Evolutionary conservation across 2,797 vertebrate genomes (phyloP).

Genomic region (Merluccius polli): DNA sequence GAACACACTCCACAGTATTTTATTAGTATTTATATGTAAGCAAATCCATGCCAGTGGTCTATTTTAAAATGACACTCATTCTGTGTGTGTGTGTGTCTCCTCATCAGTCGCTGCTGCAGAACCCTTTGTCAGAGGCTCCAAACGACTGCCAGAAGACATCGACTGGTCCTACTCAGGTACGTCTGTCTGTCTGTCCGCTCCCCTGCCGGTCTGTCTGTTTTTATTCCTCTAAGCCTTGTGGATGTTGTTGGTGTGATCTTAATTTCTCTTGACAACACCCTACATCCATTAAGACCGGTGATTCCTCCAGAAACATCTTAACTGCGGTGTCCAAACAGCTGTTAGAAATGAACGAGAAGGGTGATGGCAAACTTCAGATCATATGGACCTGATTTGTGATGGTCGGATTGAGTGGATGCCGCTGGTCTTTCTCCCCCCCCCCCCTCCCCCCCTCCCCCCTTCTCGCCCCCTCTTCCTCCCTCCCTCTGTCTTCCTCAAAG

Average conservation of each 20-base stretch:
- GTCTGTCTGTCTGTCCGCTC: conserved; percentile 37
- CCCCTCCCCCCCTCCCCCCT: too few relatives aligned
- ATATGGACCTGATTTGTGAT: background rate
- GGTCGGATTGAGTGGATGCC: background rate
- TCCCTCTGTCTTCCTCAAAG: background rate
- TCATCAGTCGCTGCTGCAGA: conserved; percentile 51
- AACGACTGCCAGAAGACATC: conserved; percentile 83
- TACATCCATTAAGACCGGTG: background rate
- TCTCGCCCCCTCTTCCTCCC: background rate
- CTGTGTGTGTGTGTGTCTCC: background rate
- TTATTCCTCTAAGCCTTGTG: background rate
- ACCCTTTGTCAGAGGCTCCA: conserved; percentile 58
- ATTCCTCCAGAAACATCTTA: background rate
- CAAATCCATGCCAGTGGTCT: background rate
- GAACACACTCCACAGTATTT: too few relatives aligned
- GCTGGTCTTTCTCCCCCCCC: background rate
- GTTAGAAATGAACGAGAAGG: background rate
- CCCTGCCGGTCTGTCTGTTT: too few relatives aligned
- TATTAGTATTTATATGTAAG: too few relatives aligned
- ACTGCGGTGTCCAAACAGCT: background rate
- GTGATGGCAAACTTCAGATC: background rate
- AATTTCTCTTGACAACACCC: background rate
- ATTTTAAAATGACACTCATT: background rate
- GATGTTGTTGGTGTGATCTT: background rate
- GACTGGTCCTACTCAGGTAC: conserved; percentile 96